Conservation (phyloP, 2,888 invertebrate species). For the Chouioia cunea region DNA sequence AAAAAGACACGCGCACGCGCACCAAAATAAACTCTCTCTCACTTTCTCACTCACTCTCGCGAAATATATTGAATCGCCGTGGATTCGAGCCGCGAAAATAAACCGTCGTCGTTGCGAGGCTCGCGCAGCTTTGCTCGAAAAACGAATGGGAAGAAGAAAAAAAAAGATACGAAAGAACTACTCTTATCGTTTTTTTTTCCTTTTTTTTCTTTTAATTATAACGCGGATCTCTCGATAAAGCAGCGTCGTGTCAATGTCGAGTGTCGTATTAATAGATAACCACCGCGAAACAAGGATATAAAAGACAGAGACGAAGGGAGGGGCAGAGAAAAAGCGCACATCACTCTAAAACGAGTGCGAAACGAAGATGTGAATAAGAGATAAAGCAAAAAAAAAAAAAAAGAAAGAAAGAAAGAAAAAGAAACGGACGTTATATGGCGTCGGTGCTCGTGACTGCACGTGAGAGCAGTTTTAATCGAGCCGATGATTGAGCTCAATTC, state of each 20-base stretch:
- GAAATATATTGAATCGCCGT: neutral
- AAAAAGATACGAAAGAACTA: no score
- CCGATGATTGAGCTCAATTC: conserved; percentile 46
- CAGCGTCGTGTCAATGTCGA: no score
- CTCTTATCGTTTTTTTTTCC: no score
- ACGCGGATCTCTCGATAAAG: no score
- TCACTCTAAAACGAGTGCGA: conserved; percentile 22
- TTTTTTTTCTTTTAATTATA: no score
- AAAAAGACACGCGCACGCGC: neutral
- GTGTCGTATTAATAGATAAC: no score
- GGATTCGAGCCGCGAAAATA: no score
- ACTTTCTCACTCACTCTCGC: conserved; percentile 8
- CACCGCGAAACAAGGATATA: neutral
- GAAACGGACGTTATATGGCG: conserved; percentile 16
- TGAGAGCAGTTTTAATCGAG: conserved; percentile 44
- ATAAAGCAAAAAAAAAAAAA: neutral
- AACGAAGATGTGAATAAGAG: no score
- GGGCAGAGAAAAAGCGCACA: conserved; percentile 3
- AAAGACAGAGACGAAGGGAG: neutral
- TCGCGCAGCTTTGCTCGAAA: neutral
- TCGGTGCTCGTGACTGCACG: conserved; percentile 28
- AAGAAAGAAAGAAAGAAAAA: conserved; percentile 14
- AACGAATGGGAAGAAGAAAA: neutral
- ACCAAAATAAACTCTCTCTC: neutral
- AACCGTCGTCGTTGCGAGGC: no score